Conservation (phyloP, 2,888 invertebrate genomes). For the Colletes collaris region DNA sequence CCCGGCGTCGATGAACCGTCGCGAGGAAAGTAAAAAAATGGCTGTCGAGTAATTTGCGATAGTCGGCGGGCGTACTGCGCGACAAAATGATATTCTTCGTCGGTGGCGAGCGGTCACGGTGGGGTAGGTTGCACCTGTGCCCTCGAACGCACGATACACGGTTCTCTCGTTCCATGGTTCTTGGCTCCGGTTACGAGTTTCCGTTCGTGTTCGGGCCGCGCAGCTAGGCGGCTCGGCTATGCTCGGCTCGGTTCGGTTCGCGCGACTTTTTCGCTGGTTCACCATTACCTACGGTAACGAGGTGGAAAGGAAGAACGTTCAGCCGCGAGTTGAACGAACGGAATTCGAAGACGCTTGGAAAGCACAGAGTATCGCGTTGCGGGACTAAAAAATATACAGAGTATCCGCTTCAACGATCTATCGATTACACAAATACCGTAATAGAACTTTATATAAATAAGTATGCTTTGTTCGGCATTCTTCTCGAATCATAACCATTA, state of each 20-base stretch:
- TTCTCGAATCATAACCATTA: no score
- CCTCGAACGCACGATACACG: constrained; percentile 17
- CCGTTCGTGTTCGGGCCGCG: neutral
- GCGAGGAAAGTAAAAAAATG: neutral
- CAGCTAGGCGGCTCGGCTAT: neutral
- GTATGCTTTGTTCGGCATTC: no score
- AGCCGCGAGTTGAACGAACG: neutral
- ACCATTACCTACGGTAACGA: constrained; percentile 14
- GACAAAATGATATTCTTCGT: neutral
- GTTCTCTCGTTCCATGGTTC: constrained; percentile 44
- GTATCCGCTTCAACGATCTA: no score
- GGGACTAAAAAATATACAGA: no score
- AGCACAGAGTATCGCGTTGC: no score
- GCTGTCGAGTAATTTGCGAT: neutral
- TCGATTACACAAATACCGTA: no score
- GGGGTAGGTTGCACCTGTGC: constrained; percentile 81
- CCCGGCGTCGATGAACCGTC: no score
- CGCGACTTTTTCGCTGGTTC: neutral
- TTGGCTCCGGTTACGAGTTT: constrained; percentile 32
- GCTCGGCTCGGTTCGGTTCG: neutral
- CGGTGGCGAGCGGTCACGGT: constrained; percentile 76
- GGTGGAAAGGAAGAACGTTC: constrained; percentile 5
- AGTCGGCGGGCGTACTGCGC: no score
- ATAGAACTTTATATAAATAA: no score
- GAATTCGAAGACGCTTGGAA: neutral